Base-by-base conservation (phyloP, 2,113 vertebrate species). In the Nycticryphes semicollaris region DNA sequence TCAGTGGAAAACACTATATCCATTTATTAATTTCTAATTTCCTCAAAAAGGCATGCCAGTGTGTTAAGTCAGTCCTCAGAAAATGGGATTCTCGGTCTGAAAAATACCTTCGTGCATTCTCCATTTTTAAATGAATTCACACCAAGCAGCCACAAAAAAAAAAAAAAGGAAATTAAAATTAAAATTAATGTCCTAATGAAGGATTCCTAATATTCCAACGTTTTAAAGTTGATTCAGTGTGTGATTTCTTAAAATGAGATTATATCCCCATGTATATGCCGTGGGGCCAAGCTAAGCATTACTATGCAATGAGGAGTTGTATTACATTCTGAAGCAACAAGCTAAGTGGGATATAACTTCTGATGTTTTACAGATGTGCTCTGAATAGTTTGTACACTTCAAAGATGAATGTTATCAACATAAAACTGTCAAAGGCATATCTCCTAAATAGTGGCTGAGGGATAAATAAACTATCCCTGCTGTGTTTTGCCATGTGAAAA, bases 351-450 rank as follows among this genome's bases (percentile, higher is more conserved):
- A 79, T 93, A 57, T 74, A 72, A 91, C 47, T 90, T 86, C 74
- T 95, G 83, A 94, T 95, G 14, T 60, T 94, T 94, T 92, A 81
- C 87, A 96, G 76, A 89, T 79, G 68, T 95, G 37, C 28, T 92
- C 28, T 19, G 64, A 50, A 39, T 64, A 73, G 20, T 89, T 88
- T 77, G 78, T 79, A 62, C 28, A 48, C 88, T 89, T 93, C 69
- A 86, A 84, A 85, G 84, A 50, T 73, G 30, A 93, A 77, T 75
- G 45, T 87, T 83, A 62, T 33, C 77, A 74, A 47, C 59, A 68
- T 82, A 89, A 96, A 94, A 89, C 28, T 76, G 74, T 90, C 86
- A 90, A 77, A 93, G 60, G 12, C 57, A 12, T 73, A 72, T 66
- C 73, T 86, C 85, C 43, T 72, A 84, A 85, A 54, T 25, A 89